Base-by-base conservation (phyloP, 1,140 invertebrate genomes). In the Cecropterus lyciades region DNA sequence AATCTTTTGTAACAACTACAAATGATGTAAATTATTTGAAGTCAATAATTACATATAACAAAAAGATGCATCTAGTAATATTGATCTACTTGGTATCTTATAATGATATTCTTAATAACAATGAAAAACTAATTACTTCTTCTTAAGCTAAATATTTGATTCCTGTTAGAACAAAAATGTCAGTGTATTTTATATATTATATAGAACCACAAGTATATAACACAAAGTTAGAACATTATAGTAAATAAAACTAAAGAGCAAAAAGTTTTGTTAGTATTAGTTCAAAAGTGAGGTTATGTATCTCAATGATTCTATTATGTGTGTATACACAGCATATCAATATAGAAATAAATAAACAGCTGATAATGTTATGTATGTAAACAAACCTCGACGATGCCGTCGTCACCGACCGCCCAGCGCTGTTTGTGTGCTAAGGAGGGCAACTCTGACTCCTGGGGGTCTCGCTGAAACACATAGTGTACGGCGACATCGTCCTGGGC, bases 401-500 rank as follows among this genome's bases (percentile, higher is more conserved):
- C 96, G 89, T 97, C 96, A 51, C 95, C 96, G 33, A 96, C 92
- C 40, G 96, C 95, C 97, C 97, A 98, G 70, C 96, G 93, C 70
- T 92, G 91, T 87, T 96, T 96, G 16, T 93, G 94, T 73, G 95
- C 95, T 92, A 95, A 93, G 20, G 93, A 93, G 70, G 94, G 93
- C 79, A 96, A 95, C 79, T 96, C 96, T 49, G 94, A 93, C 84
- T 97, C 96, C 63, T 94, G 94, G 62, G 96, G 95, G 16, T 95
- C 95, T 72, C 97, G 92, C 92, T 97, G 97, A 89, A 97, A 98
- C 63, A 97, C 96, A 88, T 98, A 98, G 75, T 96, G 95, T 69
- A 98, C 96, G 84, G 96, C 95, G 57, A 96, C 96, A 93, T 98
- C 97, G 87, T 98, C 97, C 92, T 97, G 96, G 69, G 94, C 92